Evolutionary conservation across 2,113 vertebrate species (phyloP), one percentile per base, ranked within the genome.

Genomic region (Neomonachus schauinslandi): DNA sequence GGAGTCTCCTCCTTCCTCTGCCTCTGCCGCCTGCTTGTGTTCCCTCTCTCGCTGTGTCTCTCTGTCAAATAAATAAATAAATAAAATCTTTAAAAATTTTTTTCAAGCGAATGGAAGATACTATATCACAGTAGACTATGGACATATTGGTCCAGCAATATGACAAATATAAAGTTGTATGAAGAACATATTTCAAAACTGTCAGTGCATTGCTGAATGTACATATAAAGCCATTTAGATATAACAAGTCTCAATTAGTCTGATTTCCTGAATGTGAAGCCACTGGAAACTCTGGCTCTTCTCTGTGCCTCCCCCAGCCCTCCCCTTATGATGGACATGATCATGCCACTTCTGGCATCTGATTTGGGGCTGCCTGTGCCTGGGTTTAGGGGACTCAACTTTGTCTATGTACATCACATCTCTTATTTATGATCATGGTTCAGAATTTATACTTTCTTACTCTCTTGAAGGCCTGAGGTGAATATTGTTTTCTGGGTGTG

Each of bases 251-350:
- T 16, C 42, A 36, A 11, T 42, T 7, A 26, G 21, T 36, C 1
- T 19, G 18, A 57, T 24, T 49, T 1, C 12, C 1, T 49, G 19
- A 1, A 33, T 31, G 28, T 16, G 28, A 33, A 65, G 63, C 1
- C 31, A 16, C 15, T 67, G 13, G 63, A 67, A 33, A 33, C 14
- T 65, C 33, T 0, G 5, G 1, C 28, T 12, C 1, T 61, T 59
- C 14, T 53, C 22, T 31, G 3, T 12, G 7, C 8, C 59, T 5
- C 7, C 22, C 4, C 36, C 22, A 11, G 1, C 9, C 4, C 22
- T 49, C 28, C 31, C 26, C 28, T 33, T 21, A 4, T 13, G 1
- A 16, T 15, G 26, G 53, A 22, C 11, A 18, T 1, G 0, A 33
- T 7, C 1, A 36, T 22, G 39, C 1, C 22, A 39, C 53, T 28